Conservation (phyloP, 2,113 vertebrate genomes). For the Myanophis thanlyinensis region DNA sequence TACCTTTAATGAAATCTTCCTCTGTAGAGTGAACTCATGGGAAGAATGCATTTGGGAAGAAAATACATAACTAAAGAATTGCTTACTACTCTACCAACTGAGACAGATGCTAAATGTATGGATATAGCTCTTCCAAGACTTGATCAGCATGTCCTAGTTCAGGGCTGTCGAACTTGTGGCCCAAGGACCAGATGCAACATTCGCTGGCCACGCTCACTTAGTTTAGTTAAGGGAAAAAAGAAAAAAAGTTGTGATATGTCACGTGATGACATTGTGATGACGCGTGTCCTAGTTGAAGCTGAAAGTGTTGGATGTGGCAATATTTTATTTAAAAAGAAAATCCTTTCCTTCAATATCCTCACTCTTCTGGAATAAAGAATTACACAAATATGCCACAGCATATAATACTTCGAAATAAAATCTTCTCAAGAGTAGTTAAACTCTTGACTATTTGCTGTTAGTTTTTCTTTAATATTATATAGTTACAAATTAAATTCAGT, state of each 20-base stretch:
- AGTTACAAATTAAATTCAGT: not conserved
- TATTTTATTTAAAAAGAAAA: not conserved
- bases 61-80: not conserved
- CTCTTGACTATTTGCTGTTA: not conserved
- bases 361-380: not conserved
- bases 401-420: not conserved
- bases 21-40: not conserved
- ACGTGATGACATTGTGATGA: too few relatives aligned
- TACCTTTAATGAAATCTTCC: not conserved
- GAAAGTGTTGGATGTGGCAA: not conserved
- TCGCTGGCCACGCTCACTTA: too few relatives aligned
- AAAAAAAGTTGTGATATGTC: too few relatives aligned
- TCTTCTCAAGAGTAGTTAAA: not conserved
- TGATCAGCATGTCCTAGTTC: not conserved
- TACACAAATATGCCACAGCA: not conserved
- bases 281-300: too few relatives aligned
- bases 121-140: not conserved
- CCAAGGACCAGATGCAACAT: too few relatives aligned
- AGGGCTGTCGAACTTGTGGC: too few relatives aligned
- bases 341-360: not conserved
- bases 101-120: not conserved
- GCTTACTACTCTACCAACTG: not conserved
- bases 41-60: not conserved
- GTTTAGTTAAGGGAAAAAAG: too few relatives aligned
- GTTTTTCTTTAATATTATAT: not conserved